Evolutionary conservation across 2,888 invertebrate genomes (phyloP).

Genomic region (Dexiosoma caninum): DNA sequence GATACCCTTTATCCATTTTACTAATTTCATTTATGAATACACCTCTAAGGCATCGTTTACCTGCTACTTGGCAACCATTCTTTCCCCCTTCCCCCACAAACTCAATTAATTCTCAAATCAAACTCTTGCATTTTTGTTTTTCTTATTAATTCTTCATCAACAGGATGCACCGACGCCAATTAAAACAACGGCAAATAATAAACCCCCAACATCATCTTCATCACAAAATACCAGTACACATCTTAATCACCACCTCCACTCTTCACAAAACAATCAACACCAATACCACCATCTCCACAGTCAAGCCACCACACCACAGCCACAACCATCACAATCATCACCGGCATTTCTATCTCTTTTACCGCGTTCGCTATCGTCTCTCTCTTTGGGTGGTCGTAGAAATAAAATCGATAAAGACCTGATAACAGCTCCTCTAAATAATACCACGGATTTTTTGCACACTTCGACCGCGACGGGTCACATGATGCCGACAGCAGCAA

Average conservation of each 20-base stretch:
- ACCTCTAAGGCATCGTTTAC: not conserved
- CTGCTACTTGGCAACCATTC: slow-evolving; percentile 9
- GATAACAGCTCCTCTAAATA: slow-evolving; percentile 73
- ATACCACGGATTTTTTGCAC: slow-evolving; percentile 72
- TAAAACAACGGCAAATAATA: slow-evolving; percentile 70
- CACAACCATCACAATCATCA: slow-evolving; percentile 70
- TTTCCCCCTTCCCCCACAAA: not conserved
- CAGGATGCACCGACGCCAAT: slow-evolving; percentile 75
- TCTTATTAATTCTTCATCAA: slow-evolving; percentile 61
- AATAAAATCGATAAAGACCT: slow-evolving; percentile 77
- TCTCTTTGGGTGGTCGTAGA: slow-evolving; percentile 77
- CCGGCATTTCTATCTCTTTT: slow-evolving; percentile 78
- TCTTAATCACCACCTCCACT: slow-evolving; percentile 69
- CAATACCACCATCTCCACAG: slow-evolving; percentile 65
- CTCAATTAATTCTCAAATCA: not conserved
- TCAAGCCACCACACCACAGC: slow-evolving; percentile 70
- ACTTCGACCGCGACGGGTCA: slow-evolving; percentile 62
- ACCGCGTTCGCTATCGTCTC: slow-evolving; percentile 77
- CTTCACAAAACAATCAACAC: slow-evolving; percentile 68
- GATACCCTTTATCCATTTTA: not conserved
- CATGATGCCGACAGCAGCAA: slow-evolving; percentile 39
- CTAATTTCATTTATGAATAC: slow-evolving; percentile 3
- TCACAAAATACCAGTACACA: slow-evolving; percentile 60
- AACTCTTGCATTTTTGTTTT: slow-evolving; percentile 43
- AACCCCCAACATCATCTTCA: slow-evolving; percentile 71